Evolutionary conservation across 2,797 vertebrate species (phyloP), one percentile per base, ranked within the genome.

Genomic region (Apogon hyalosoma): DNA sequence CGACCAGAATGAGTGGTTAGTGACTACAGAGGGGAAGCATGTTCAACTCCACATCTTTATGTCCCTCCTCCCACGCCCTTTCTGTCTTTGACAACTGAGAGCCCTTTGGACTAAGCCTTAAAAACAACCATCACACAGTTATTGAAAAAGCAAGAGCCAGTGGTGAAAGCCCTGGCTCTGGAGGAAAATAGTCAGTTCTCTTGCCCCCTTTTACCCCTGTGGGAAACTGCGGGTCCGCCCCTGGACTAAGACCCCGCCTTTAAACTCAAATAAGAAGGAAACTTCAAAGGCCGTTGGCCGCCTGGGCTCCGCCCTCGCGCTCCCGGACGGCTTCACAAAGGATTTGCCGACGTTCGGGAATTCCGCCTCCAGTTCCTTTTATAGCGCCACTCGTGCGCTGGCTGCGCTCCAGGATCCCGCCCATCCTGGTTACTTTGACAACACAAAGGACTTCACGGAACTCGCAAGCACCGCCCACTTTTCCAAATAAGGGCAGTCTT

Each of bases 301-400:
- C 83, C 76, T 83, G 85, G 86, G 89, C 90, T 75, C 91, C 89
- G 84, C 90, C 93, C 90, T 88, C 90, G 70, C 75, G 82, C 90
- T 87, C 86, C 89, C 71, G 85, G 41, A 83, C 80, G 85, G 89
- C 87, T 90, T 93, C 91, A 90, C 88, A 93, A 91, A 92, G 90
- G 92, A 93, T 93, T 94, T 90, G 93, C 90, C 90, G 89, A 93
- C 93, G 82, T 87, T 86, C 89, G 89, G 92, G 90, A 92, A 93
- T 92, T 91, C 93, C 94, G 91, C 93, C 93, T 92, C 90, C 88
- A 91, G 87, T 88, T 91, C 89, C 90, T 91, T 92, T 92, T 92
- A 92, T 92, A 92, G 92, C 87, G 88, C 90, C 88, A 88, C 90
- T 92, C 91, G 90, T 91, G 88, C 89, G 79, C 82, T 93, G 92